Percentiles rank a stretch among this genome's conserved stretches.
Conservation (phyloP, 1,140 invertebrate genomes). For the Amyelois transitella region DNA sequence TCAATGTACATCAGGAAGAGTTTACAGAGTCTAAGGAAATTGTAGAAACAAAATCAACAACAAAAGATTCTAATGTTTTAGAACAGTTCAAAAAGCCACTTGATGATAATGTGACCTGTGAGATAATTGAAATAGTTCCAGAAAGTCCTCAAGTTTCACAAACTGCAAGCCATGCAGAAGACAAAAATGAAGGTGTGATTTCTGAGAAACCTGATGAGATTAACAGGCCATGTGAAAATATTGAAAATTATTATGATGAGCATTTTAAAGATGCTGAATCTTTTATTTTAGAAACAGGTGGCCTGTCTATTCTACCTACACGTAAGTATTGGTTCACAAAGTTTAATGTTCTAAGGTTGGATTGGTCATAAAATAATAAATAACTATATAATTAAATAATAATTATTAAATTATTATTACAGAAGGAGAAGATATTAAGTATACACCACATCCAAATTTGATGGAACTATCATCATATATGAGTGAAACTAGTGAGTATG, state of each 20-base stretch:
- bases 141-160: slow-evolving; percentile 15
- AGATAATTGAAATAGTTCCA: slow-evolving; percentile 28
- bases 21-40: slow-evolving; percentile 12
- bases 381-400: neutral
- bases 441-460: slow-evolving; percentile 54
- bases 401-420: slow-evolving; percentile 19
- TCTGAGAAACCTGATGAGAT: slow-evolving; percentile 41
- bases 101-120: slow-evolving; percentile 7
- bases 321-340: slow-evolving; percentile 40
- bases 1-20: slow-evolving; percentile 26
- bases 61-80: neutral
- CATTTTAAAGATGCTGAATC: slow-evolving; percentile 73
- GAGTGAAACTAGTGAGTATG: slow-evolving; percentile 65
- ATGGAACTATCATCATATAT: slow-evolving; percentile 68
- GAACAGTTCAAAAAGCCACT: slow-evolving; percentile 7
- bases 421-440: slow-evolving; percentile 62
- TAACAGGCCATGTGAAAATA: slow-evolving; percentile 35
- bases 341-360: too few relatives aligned
- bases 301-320: slow-evolving; percentile 49
- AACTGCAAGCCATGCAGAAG: neutral
- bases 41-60: neutral
- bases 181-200: slow-evolving; percentile 12
- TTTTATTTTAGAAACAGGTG: slow-evolving; percentile 67
- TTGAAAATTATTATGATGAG: slow-evolving; percentile 65
- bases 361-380: neutral